Evolutionary conservation across 2,113 vertebrate genomes (phyloP).

Genomic region (Psilopsiagon aymara): DNA sequence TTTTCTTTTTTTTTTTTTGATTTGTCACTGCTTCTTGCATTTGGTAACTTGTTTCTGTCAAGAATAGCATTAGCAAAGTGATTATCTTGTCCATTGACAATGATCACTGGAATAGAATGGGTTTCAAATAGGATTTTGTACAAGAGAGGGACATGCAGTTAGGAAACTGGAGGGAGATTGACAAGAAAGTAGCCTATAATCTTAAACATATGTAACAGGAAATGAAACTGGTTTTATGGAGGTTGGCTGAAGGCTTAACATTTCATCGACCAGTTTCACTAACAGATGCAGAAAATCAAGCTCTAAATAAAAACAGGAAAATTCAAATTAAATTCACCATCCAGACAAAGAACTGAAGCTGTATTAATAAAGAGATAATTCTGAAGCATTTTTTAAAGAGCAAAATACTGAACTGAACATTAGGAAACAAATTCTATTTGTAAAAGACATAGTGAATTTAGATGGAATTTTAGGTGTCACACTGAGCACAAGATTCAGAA

Average conservation of each 20-base stretch:
- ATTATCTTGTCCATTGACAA: not conserved
- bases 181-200: not conserved
- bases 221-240: not conserved
- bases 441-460: not conserved
- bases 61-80: not conserved
- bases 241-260: not conserved
- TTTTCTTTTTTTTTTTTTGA: not conserved
- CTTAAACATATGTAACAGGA: not conserved
- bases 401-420: not conserved
- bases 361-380: not conserved
- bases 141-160: not conserved
- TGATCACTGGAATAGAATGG: not conserved
- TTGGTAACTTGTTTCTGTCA: not conserved
- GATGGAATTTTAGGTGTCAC: not conserved
- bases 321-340: not conserved
- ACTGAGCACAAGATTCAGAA: not conserved
- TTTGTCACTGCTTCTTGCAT: rapidly evolving
- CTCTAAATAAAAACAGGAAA: not conserved
- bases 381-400: not conserved
- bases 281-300: not conserved
- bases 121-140: not conserved
- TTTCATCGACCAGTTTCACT: not conserved
- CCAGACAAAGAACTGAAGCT: not conserved
- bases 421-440: not conserved
- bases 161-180: not conserved